These are phyloP conservation scores for Xanthia togata DNA, from an alignment of 2,888 invertebrate species.

Conservation along the genomic window DNA sequence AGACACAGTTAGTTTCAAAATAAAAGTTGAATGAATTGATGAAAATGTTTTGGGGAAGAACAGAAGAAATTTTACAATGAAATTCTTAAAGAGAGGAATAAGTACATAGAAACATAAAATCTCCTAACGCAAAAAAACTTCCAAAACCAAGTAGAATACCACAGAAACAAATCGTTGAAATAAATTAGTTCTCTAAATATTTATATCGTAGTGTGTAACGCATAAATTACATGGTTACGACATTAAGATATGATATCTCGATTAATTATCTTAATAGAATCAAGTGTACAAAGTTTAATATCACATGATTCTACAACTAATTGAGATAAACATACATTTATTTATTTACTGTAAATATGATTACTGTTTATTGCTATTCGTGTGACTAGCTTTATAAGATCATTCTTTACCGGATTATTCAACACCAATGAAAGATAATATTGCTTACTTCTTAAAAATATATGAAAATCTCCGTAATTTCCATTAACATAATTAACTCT, in stretches of 20 bases:
- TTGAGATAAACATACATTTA: conserved; percentile 71
- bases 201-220: conserved; percentile 24
- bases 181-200: conserved; percentile 40
- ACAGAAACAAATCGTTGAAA: conserved; percentile 21
- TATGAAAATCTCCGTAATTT: conserved; percentile 67
- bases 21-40: not conserved
- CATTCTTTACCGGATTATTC: conserved; percentile 75
- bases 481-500: conserved; percentile 78
- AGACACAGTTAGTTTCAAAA: conserved; percentile 18
- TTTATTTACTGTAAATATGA: conserved; percentile 74
- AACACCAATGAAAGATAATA: conserved; percentile 67
- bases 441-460: conserved; percentile 61
- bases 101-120: not conserved
- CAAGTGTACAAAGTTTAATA: conserved; percentile 66
- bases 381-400: conserved; percentile 70
- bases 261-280: conserved; percentile 70
- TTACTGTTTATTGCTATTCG: conserved; percentile 66
- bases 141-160: not conserved
- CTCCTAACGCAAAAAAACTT: not conserved
- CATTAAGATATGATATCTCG: conserved; percentile 62
- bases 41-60: not conserved
- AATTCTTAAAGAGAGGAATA: too few relatives aligned
- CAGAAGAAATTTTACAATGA: not conserved
- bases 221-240: conserved; percentile 50
- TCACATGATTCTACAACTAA: conserved; percentile 66